A percentile compares a stretch with the other conserved stretches of the same genome.
These are phyloP conservation scores for Acanthopagrus latus DNA, from an alignment of 2,797 vertebrate genomes.

Conservation along the genomic window DNA sequence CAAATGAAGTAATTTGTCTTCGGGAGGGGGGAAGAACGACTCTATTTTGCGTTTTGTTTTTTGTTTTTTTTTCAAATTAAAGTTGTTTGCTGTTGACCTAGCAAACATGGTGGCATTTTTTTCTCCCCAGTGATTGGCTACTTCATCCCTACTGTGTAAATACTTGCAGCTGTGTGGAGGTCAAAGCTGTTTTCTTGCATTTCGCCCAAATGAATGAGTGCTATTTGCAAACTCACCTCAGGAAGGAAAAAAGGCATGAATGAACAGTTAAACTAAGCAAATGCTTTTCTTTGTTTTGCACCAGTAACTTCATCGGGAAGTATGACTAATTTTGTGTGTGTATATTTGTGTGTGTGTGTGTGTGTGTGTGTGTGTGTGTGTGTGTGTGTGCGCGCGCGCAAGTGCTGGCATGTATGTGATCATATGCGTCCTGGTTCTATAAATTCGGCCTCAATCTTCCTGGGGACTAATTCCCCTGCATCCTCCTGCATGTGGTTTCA, in stretches of 20 bases:
- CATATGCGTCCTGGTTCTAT: slow-evolving; percentile 18
- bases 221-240: slow-evolving; percentile 46
- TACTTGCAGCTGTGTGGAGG: slow-evolving; percentile 36
- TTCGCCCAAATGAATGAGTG: slow-evolving; percentile 21
- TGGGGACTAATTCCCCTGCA: slow-evolving; percentile 42
- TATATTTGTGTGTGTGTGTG: neutral
- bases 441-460: slow-evolving; percentile 40
- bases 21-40: neutral
- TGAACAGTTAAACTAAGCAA: slow-evolving; percentile 26
- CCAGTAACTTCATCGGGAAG: slow-evolving; percentile 6
- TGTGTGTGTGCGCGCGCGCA: neutral
- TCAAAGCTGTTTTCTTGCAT: slow-evolving; percentile 21
- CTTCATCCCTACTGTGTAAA: slow-evolving; percentile 41
- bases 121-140: neutral
- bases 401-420: neutral
- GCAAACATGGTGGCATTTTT: slow-evolving; percentile 11
- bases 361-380: neutral
- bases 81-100: slow-evolving; percentile 26
- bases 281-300: slow-evolving; percentile 40
- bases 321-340: neutral
- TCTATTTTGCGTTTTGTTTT: slow-evolving; percentile 23
- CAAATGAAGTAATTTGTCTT: slow-evolving; percentile 48
- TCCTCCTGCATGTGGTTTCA: slow-evolving; percentile 66
- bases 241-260: slow-evolving; percentile 43
- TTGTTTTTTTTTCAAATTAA: slow-evolving; percentile 26